Evolutionary conservation across 1,140 invertebrate genomes (phyloP), one percentile per base, ranked within the genome.

Genomic region (Holotrichia oblita): DNA sequence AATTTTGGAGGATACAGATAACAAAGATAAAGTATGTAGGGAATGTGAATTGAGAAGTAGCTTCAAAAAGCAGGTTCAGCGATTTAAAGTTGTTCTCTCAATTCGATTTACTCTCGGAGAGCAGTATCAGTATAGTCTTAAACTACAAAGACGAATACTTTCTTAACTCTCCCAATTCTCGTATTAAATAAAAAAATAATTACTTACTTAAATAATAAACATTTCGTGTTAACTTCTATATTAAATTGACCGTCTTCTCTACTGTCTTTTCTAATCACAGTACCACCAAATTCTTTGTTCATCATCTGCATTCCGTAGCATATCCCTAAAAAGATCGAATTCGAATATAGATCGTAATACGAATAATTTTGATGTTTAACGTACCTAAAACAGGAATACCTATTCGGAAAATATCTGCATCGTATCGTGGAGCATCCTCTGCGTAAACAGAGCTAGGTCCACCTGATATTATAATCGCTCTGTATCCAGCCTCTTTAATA

Each of bases 271-370:
- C 93, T 91, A 9, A 93, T 88, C 48, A 99, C 96, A 4, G 93
- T 93, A n/a, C 98, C 98, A 9, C 96, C 96, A 87, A 98, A 99
- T 87, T 98, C 96, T 89, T 99, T 99, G 87, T 99, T 99, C 88
- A 99, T 93, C 93, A 99, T 95, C 90, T 99, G 98, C 94, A 99
- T 97, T 59, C 98, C 98, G 90, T 99, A 99, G 88, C 98, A 99
- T 85, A 99, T 99, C 81, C 95, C 95, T 92, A 82, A 78, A 34
- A 81, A 84, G 75, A 80, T n/a, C n/a, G n/a, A n/a, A 80, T 69
- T 69, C 6, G 10, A 8, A 69, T 10, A 69, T 41, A 44, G n/a
- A 27, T 74, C 40, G 0, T 3, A 27, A 27, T n/a, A 41, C 2
- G 2, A 40, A n/a, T 41, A 6, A 6, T 24, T 34, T 42, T n/a